These are phyloP conservation scores for Pipistrellus pygmaeus DNA, from an alignment of 2,797 vertebrate genomes.

Conservation along the genomic window DNA sequence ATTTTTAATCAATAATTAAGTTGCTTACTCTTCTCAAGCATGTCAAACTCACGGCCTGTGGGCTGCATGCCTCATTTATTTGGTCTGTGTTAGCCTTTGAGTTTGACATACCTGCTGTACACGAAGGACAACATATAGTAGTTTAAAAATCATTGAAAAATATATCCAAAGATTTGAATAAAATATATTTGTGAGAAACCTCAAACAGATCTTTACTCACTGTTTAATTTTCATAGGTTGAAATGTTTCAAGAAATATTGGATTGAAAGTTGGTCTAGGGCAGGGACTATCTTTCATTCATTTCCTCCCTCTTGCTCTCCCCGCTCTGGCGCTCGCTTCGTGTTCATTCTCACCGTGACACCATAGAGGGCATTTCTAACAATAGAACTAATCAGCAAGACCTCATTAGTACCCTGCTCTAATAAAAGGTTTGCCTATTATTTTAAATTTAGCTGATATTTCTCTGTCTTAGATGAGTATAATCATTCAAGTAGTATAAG, in stretches of 20 bases:
- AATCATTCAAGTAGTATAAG: slow-evolving; percentile 22
- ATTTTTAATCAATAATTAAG: slow-evolving; percentile 39
- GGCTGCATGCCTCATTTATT: too few species aligned
- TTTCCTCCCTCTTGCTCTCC: background rate
- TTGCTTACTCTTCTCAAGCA: background rate
- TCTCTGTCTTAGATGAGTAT: background rate
- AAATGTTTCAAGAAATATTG: background rate
- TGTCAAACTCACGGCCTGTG: too few species aligned
- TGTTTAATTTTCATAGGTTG: slow-evolving; percentile 6
- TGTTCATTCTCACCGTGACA: slow-evolving; percentile 2
- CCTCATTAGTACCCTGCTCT: slow-evolving; percentile 34
- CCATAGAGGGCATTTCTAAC: slow-evolving; percentile 20
- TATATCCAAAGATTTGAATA: background rate
- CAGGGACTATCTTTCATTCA: background rate
- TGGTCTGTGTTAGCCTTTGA: too few species aligned
- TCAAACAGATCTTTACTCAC: slow-evolving; percentile 19
- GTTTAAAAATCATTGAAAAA: slow-evolving; percentile 4
- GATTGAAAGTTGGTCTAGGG: background rate
- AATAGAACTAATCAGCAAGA: slow-evolving; percentile 56
- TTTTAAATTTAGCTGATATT: slow-evolving; percentile 58
- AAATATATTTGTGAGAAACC: background rate
- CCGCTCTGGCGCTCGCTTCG: background rate
- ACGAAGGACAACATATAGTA: background rate
- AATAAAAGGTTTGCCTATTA: slow-evolving; percentile 46
- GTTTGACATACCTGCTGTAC: too few species aligned